Conservation (phyloP, 2,797 vertebrate genomes). For the Neosilurus hyrtlii region DNA sequence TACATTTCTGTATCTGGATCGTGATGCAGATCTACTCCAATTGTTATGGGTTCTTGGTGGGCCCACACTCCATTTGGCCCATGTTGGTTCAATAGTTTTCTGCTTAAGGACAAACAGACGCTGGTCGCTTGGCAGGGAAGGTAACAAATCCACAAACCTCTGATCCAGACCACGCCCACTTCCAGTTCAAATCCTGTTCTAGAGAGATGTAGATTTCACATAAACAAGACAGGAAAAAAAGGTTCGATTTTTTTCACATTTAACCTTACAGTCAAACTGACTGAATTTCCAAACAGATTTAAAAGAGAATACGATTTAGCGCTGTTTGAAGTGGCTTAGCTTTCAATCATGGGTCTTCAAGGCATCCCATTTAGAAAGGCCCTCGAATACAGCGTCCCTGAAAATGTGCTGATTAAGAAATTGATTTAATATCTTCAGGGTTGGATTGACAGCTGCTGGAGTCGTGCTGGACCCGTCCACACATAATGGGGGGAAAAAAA, state of each 20-base stretch:
- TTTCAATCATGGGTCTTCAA: constrained; percentile 21
- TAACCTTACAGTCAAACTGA: not conserved
- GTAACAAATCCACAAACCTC: not conserved
- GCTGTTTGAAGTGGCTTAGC: constrained; percentile 24
- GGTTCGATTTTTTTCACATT: not conserved
- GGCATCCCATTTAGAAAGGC: constrained; percentile 18
- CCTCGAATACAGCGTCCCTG: constrained; percentile 16
- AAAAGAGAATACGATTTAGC: constrained; percentile 18
- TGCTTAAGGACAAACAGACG: too few relatives aligned
- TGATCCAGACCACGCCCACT: not conserved
- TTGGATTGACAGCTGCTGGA: constrained; percentile 42
- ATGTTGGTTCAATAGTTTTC: too few relatives aligned
- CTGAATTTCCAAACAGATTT: not conserved
- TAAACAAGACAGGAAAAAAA: not conserved
- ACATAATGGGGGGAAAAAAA: constrained; percentile 40
- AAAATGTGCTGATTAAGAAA: constrained; percentile 49
- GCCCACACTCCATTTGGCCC: too few relatives aligned
- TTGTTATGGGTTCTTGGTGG: too few relatives aligned
- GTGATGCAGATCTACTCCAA: too few relatives aligned
- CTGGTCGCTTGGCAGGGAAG: too few relatives aligned
- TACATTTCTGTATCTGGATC: too few relatives aligned
- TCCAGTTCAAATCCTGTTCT: not conserved
- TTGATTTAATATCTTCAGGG: constrained; percentile 53
- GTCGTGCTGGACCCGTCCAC: constrained; percentile 23
- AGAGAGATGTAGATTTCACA: not conserved